These are phyloP conservation scores for Octodonta nipae DNA, from an alignment of 2,888 invertebrate genomes.

Conservation along the genomic window DNA sequence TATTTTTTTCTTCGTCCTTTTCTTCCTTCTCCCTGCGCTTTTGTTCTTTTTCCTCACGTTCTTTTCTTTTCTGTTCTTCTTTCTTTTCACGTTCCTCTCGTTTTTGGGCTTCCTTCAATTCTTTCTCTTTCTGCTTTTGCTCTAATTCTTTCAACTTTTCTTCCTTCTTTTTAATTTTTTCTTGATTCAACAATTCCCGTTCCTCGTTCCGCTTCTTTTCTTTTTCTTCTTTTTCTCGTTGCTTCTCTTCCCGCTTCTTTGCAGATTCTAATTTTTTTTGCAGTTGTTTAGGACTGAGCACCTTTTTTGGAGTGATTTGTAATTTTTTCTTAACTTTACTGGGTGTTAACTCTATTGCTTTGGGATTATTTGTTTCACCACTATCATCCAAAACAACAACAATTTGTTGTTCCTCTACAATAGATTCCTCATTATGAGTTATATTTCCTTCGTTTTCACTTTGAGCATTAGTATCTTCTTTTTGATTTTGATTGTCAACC, in stretches of 20 bases:
- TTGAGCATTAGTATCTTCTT: too few relatives aligned
- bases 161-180: slow-evolving; percentile 34
- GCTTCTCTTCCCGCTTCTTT: slow-evolving; percentile 29
- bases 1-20: slow-evolving; percentile 41
- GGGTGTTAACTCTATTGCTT: neutral
- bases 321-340: slow-evolving; percentile 7
- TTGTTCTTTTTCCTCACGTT: slow-evolving; percentile 40
- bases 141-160: slow-evolving; percentile 25
- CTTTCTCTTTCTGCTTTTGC: slow-evolving; percentile 35
- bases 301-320: slow-evolving; percentile 22
- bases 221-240: slow-evolving; percentile 32
- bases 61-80: slow-evolving; percentile 42
- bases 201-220: slow-evolving; percentile 33
- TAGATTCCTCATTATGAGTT: neutral
- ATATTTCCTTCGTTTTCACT: neutral
- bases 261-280: slow-evolving; percentile 36
- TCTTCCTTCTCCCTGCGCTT: slow-evolving; percentile 34
- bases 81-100: slow-evolving; percentile 37
- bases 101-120: slow-evolving; percentile 29
- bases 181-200: slow-evolving; percentile 39
- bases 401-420: slow-evolving; percentile 2
- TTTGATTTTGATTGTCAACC: too few relatives aligned
- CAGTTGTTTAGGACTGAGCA: slow-evolving; percentile 33
- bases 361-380: slow-evolving; percentile 4
- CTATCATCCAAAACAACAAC: too few relatives aligned